Evolutionary conservation across 53 echinoderm and acorn worm species (phyloP).

Genomic region (Temnopleurus reevesii): DNA sequence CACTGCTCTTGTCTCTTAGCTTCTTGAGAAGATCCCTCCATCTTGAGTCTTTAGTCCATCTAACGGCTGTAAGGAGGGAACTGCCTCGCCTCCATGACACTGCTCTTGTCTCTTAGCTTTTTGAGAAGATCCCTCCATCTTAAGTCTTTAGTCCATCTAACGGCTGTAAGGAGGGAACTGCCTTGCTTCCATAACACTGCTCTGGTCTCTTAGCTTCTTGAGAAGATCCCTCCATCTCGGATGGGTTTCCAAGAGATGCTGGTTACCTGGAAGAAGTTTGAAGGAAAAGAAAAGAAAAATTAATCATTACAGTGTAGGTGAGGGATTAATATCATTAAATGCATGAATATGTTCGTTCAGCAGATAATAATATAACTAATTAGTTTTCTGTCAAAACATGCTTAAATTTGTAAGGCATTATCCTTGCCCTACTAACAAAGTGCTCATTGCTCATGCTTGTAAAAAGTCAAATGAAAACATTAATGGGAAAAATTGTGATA

Average conservation of each 20-base stretch:
- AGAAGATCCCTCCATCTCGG: constrained; percentile 76
- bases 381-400: too few relatives aligned
- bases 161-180: constrained; percentile 53
- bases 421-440: too few relatives aligned
- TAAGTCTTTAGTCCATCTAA: background rate
- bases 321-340: too few relatives aligned
- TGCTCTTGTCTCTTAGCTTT: background rate
- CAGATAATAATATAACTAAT: too few relatives aligned
- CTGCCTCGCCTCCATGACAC: background rate
- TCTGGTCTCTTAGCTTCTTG: constrained; percentile 58
- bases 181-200: constrained; percentile 70
- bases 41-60: background rate
- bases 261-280: constrained; percentile 66
- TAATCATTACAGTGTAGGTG: too few relatives aligned
- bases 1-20: constrained; percentile 56
- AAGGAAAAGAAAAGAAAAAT: background rate
- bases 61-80: too few relatives aligned
- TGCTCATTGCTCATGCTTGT: too few relatives aligned
- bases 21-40: constrained; percentile 69
- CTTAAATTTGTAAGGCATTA: too few relatives aligned
- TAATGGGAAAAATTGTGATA: too few relatives aligned
- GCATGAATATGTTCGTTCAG: too few relatives aligned
- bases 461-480: too few relatives aligned
- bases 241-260: constrained; percentile 78
- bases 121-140: background rate